Percentiles rank a stretch among this genome's conserved stretches.
These are phyloP conservation scores for Eptesicus fuscus DNA, from an alignment of 2,113 vertebrate genomes.

Conservation along the genomic window DNA sequence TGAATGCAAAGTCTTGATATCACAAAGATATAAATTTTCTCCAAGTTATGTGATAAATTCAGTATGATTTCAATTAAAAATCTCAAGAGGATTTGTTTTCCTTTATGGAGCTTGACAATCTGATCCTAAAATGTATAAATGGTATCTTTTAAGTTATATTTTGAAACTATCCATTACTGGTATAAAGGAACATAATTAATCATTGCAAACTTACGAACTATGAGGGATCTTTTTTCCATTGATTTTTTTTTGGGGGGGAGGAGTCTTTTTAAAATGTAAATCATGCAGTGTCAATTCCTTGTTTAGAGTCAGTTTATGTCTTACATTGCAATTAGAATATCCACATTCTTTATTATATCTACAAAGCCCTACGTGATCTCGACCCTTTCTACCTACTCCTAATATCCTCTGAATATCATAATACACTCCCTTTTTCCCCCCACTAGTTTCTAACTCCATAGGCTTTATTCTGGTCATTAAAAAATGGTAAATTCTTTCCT, in stretches of 20 bases:
- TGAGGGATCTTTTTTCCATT: not conserved
- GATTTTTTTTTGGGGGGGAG: too few relatives aligned
- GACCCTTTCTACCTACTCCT: not conserved
- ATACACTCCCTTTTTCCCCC: not conserved
- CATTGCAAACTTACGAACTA: not conserved
- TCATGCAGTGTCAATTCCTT: too few relatives aligned
- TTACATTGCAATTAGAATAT: not conserved
- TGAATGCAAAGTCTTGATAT: not conserved
- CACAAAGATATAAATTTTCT: not conserved
- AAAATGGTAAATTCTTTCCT: not conserved
- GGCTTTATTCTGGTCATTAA: not conserved
- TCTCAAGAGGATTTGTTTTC: not conserved
- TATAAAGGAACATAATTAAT: not conserved
- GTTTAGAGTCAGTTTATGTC: not conserved
- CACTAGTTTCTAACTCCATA: not conserved
- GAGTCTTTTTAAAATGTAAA: slow-evolving; percentile 26
- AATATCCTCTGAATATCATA: not conserved
- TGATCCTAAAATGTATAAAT: not conserved
- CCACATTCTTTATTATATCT: not conserved
- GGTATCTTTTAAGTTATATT: not conserved
- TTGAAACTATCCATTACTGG: not conserved
- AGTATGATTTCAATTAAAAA: not conserved
- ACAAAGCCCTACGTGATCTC: not conserved
- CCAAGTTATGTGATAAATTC: not conserved
- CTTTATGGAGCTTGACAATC: not conserved